Conservation (phyloP, 1,140 invertebrate species). For the Listronotus bonariensis region DNA sequence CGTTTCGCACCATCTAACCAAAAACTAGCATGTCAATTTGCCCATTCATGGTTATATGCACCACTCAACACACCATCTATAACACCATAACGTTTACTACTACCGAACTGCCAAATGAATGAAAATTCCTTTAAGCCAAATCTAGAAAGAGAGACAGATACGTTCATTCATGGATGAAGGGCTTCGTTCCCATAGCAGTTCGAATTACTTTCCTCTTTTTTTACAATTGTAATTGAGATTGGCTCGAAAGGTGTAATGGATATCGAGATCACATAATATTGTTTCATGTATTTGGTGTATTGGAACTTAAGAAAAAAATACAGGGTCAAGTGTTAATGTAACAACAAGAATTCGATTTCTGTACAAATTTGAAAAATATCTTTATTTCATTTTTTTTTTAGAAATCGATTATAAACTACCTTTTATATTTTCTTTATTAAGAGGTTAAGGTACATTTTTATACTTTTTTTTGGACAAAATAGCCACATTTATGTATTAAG, state of each 20-base stretch:
- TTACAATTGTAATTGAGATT: constrained; percentile 33
- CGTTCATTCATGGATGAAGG: constrained; percentile 45
- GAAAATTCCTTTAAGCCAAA: constrained; percentile 26
- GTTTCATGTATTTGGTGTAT: background rate
- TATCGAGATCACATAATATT: background rate
- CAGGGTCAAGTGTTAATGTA: too few species aligned
- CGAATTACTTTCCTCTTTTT: constrained; percentile 28
- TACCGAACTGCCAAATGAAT: constrained; percentile 17
- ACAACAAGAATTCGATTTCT: too few species aligned
- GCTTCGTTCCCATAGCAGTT: constrained; percentile 44
- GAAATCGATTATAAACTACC: too few species aligned
- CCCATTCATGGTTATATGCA: constrained; percentile 7
- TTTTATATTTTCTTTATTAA: too few species aligned
- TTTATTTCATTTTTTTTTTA: too few species aligned
- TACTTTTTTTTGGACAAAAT: too few species aligned
- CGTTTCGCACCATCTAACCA: constrained; percentile 12
- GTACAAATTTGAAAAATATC: too few species aligned
- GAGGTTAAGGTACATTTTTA: too few species aligned
- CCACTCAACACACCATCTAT: constrained; percentile 11
- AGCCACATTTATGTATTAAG: too few species aligned
- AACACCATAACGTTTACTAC: background rate
- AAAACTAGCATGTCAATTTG: constrained; percentile 4
- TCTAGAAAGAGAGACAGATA: constrained; percentile 20
- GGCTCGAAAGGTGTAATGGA: constrained; percentile 26
- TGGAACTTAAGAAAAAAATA: background rate